phyloP scores from a whole-genome alignment of 1,140 invertebrate genomes.

The Leptinotarsa texana region DNA sequence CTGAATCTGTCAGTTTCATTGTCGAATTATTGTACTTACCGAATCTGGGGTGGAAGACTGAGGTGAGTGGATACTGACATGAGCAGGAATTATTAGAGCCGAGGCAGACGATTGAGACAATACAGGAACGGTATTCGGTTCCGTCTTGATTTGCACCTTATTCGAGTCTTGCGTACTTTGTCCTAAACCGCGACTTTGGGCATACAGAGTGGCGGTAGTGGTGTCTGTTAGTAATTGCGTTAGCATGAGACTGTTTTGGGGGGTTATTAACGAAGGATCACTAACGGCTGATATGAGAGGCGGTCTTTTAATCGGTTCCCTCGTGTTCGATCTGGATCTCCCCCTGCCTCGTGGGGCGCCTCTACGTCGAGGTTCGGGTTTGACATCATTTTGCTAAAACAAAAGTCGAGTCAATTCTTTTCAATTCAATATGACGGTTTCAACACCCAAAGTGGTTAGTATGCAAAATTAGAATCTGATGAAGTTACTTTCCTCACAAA shows the following conservation, averaged over 20 bases:
- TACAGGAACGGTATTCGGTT: constrained; percentile 42
- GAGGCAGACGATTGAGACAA: constrained; percentile 41
- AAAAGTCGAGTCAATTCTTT: neutral
- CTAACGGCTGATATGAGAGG: constrained; percentile 62
- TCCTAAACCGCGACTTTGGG: constrained; percentile 19
- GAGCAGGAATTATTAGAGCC: constrained; percentile 55
- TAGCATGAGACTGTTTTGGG: constrained; percentile 63
- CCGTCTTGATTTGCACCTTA: constrained; percentile 47
- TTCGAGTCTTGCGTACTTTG: constrained; percentile 13
- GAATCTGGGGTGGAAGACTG: constrained; percentile 47
- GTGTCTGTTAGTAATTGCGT: constrained; percentile 65
- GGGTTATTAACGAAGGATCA: constrained; percentile 60
- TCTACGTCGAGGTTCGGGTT: constrained; percentile 25
- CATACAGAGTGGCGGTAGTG: neutral
- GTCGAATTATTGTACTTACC: constrained; percentile 36
- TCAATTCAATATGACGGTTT: too few relatives aligned
- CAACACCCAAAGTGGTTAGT: too few relatives aligned
- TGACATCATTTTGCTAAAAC: neutral
- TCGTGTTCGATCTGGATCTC: constrained; percentile 51
- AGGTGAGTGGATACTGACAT: constrained; percentile 52
- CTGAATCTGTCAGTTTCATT: too few relatives aligned
- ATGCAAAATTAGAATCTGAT: too few relatives aligned
- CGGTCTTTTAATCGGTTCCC: constrained; percentile 55
- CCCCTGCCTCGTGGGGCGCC: constrained; percentile 42
- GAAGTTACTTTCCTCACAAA: too few relatives aligned